These are phyloP conservation scores for Etheostoma perlongum DNA, from an alignment of 2,797 vertebrate species.

Conservation along the genomic window DNA sequence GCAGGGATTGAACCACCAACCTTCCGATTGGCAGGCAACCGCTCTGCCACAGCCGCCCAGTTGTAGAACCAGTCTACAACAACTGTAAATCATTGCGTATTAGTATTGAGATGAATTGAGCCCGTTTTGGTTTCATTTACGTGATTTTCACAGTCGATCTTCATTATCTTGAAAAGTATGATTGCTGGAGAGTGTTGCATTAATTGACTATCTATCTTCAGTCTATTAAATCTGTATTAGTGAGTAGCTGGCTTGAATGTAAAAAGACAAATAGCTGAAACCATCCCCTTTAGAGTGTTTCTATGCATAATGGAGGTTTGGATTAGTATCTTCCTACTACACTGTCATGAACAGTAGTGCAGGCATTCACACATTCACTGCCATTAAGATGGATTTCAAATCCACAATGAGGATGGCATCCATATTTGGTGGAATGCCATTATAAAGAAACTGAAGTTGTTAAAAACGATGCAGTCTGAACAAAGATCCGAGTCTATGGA, in stretches of 20 bases:
- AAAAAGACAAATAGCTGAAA: slow-evolving; percentile 72
- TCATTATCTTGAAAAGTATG: slow-evolving; percentile 71
- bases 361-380: slow-evolving; percentile 40
- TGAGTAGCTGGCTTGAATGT: slow-evolving; percentile 68
- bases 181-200: slow-evolving; percentile 63
- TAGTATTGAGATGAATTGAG: slow-evolving; percentile 63
- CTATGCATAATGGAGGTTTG: slow-evolving; percentile 59
- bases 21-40: too few species aligned
- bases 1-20: too few species aligned
- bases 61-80: neutral
- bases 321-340: slow-evolving; percentile 47
- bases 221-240: slow-evolving; percentile 78
- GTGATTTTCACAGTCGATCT: slow-evolving; percentile 59
- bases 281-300: slow-evolving; percentile 54
- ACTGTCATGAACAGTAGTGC: slow-evolving; percentile 40
- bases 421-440: slow-evolving; percentile 38
- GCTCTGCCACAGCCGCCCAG: too few species aligned
- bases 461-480: slow-evolving; percentile 51
- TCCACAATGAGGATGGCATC: slow-evolving; percentile 25
- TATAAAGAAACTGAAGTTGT: slow-evolving; percentile 63
- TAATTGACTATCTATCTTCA: slow-evolving; percentile 74
- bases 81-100: slow-evolving; percentile 44
- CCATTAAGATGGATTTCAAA: slow-evolving; percentile 59
- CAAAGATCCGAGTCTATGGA: slow-evolving; percentile 56
- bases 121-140: slow-evolving; percentile 54